A percentile compares a stretch with the other conserved stretches of the same genome.
Conservation (phyloP, 2,888 invertebrate species). For the Podabrus alpinus region DNA sequence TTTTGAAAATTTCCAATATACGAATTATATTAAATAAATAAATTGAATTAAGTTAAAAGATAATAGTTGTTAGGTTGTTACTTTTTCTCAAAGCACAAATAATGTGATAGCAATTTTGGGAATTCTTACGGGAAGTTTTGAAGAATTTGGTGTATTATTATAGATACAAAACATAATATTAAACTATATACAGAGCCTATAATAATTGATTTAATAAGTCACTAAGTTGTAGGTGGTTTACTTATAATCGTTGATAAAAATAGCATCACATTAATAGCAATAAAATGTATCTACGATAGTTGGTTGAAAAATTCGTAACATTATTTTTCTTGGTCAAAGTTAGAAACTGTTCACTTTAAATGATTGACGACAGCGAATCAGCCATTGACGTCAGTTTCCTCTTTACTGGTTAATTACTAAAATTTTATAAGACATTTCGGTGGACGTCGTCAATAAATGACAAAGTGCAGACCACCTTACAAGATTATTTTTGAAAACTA, state of each 20-base stretch:
- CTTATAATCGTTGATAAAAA: too few relatives aligned
- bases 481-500: not conserved
- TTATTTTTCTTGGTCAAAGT: not conserved
- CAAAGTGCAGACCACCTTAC: not conserved
- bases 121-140: too few relatives aligned
- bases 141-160: too few relatives aligned
- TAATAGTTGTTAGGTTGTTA: too few relatives aligned
- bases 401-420: not conserved
- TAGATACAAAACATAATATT: too few relatives aligned
- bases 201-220: not conserved
- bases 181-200: too few relatives aligned
- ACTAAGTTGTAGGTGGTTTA: not conserved
- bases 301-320: not conserved
- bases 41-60: too few relatives aligned
- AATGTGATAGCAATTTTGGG: too few relatives aligned
- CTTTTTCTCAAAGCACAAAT: too few relatives aligned
- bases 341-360: not conserved
- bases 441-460: not conserved
- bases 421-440: not conserved
- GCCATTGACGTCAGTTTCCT: slow-evolving; percentile 1
- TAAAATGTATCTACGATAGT: not conserved
- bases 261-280: too few relatives aligned
- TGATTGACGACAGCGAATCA: slow-evolving; percentile 2
- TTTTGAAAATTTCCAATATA: too few relatives aligned
- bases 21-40: too few relatives aligned